Evolutionary conservation across 30 jellyfish, hydroid and myxozoan genomes (phyloP).

Genomic region (Turritopsis rubra): DNA sequence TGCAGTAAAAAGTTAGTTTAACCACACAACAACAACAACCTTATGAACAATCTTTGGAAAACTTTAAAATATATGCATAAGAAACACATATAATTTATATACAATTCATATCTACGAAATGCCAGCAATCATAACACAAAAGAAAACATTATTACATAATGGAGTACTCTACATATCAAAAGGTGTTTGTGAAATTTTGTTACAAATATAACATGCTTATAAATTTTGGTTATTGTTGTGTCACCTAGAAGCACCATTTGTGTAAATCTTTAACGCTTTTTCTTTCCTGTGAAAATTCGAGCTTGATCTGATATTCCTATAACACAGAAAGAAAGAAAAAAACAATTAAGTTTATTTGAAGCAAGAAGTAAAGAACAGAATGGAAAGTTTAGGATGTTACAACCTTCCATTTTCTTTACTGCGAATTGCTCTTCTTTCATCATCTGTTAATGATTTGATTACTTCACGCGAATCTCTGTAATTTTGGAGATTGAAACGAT

Average conservation of each 20-base stretch:
- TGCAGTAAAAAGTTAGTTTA: too few relatives aligned
- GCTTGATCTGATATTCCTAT: not conserved
- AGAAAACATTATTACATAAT: too few relatives aligned
- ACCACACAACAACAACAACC: too few relatives aligned
- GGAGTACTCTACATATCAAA: too few relatives aligned
- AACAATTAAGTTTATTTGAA: not conserved
- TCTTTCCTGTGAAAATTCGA: conserved; percentile 41
- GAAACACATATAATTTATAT: too few relatives aligned
- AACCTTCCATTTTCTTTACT: conserved; percentile 41
- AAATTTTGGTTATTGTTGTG: not conserved
- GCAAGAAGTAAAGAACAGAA: not conserved
- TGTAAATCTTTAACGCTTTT: conserved; percentile 61
- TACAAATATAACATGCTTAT: not conserved
- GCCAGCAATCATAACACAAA: too few relatives aligned
- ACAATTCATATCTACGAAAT: too few relatives aligned
- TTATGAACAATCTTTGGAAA: too few relatives aligned
- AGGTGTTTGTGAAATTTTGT: too few relatives aligned
- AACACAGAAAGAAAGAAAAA: not conserved
- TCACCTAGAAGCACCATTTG: conserved; percentile 29
- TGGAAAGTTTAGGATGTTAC: not conserved
- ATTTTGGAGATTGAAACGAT: not conserved
- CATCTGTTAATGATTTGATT: conserved; percentile 52
- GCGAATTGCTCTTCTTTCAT: conserved; percentile 44
- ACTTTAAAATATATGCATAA: too few relatives aligned
- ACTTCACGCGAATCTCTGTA: conserved; percentile 53